Base-by-base conservation (phyloP, 2,888 invertebrate genomes). In the Heliconius ismenius region DNA sequence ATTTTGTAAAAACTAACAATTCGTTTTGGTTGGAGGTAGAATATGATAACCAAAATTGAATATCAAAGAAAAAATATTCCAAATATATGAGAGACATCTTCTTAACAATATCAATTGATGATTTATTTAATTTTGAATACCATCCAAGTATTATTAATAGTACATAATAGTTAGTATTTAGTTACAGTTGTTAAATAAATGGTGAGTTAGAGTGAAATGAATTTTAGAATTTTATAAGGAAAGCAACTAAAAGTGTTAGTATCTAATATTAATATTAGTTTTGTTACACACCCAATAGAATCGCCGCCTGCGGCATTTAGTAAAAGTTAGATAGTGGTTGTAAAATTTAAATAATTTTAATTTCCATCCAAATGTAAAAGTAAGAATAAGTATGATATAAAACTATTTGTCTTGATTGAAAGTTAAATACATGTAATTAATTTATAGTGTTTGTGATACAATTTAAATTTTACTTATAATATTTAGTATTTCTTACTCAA, bases 81-180 rank as follows among this genome's bases (percentile, higher is more conserved):
- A 32, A 32, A 32, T 32, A 32, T 32, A 4, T 32, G 9, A 21
- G 49, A 49, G 18, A 21, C 7, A 21, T 49, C 4, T 49, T 49
- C 15, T 49, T 49, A 6, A 49, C 18, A 49, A 49, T 49, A 49
- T 6, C 7, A 49, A 21, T 49, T 18, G 18, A 49, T 49, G 18
- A 7, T 18, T 49, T 62, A 43, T 11, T 21, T 39, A 2, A 18
- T 73, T 72, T 79, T 79, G 78, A 75, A 73, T 69, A 79, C 73
- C 79, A 78, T 43, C 76, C 68, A 58, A 63, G 54, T 68, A 39
- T 76, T 73, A 73, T 74, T 60, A 73, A 75, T 79, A 79, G 58
- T 76, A 79, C 76, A 78, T 72, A 49, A 63, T 73, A 78, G 74
- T 78, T 78, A 78, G 74, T 79, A 68, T 73, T 73, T 75, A 79